Base-by-base conservation (phyloP, 2,797 vertebrate species). In the Craterocephalus amniculus region DNA sequence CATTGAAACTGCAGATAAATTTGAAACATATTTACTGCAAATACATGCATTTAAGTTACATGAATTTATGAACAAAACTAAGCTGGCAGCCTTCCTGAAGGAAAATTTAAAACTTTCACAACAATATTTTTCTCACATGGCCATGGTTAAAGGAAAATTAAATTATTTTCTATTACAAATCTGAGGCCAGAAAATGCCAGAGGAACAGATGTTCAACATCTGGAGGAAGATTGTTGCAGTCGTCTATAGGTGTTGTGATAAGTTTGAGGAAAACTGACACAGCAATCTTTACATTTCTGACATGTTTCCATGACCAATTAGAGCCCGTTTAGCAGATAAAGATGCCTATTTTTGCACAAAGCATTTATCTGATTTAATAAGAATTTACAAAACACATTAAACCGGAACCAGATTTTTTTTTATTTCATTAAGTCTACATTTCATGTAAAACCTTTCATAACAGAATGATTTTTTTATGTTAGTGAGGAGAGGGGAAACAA, bases 301-400 rank as follows among this genome's bases (percentile, higher is more conserved):
- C 51, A 35, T 24, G 10, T 62, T 49, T 67, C 43, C 10, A 51
- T 24, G 20, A 36, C 31, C 0, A 1, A 38, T 11, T 10, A 20
- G 26, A 22, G 9, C 8, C 0, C 16, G 9, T 9, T 14, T 14
- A 38, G 26, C 0, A 7, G 45, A 48, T 3, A 0, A 31, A 49
- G 12, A 35, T 4, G 18, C 38, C 16, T 2, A 29, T 18, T 55
- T 55, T 34, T 55, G 49, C 13, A 54, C 32, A 27, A 6, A 51
- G 0, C 0, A 43, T 16, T 61, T 40, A 40, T 9, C 0, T 22
- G 12, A 31, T 16, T 29, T 52, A 18, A 55, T 14, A 55, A 16
- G 31, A 9, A 8, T 4, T 8, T 9, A 45, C 11, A 48, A 22
- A 29, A 55, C 26, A 9, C 52, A 55, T 31, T 55, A 20, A 31